Base-by-base conservation (phyloP, 1,140 invertebrate genomes). In the Prorops nasuta region DNA sequence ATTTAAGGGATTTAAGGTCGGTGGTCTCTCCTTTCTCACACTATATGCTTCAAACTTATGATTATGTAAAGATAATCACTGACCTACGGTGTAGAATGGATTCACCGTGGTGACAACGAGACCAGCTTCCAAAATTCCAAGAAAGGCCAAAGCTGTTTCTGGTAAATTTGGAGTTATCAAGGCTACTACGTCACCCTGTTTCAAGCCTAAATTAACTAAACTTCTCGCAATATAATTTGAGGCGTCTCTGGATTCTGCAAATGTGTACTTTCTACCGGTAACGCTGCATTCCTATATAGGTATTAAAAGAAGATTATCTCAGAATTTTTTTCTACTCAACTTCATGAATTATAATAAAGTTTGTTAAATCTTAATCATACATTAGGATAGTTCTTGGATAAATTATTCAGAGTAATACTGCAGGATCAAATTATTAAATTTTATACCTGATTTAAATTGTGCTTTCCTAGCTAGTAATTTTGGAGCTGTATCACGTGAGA, bases 21-120 rank as follows among this genome's bases (percentile, higher is more conserved):
- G n/a, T n/a, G n/a, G n/a, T n/a, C n/a, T n/a, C n/a, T n/a, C n/a
- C n/a, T n/a, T n/a, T n/a, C n/a, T n/a, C n/a, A n/a, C n/a, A n/a
- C n/a, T n/a, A n/a, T n/a, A n/a, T n/a, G n/a, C n/a, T n/a, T n/a
- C n/a, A n/a, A n/a, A n/a, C n/a, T n/a, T n/a, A n/a, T n/a, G n/a
- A n/a, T n/a, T n/a, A n/a, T n/a, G n/a, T n/a, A n/a, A n/a, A n/a
- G n/a, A n/a, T n/a, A n/a, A n/a, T n/a, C n/a, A n/a, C n/a, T n/a
- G n/a, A 94, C 92, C 84, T 62, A 83, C 54, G 4, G 88, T 94
- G 62, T 92, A 95, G 28, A 85, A 67, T 1, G 90, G 89, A 78
- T 94, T 95, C 0, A 90, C 77, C 0, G 90, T 86, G 7, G 90
- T 91, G 1, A 88, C 81, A 8, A 85, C 62, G 0, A 87, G 77